phyloP scores from a whole-genome alignment of 2,888 invertebrate species.

The Asteroscopus sphinx region DNA sequence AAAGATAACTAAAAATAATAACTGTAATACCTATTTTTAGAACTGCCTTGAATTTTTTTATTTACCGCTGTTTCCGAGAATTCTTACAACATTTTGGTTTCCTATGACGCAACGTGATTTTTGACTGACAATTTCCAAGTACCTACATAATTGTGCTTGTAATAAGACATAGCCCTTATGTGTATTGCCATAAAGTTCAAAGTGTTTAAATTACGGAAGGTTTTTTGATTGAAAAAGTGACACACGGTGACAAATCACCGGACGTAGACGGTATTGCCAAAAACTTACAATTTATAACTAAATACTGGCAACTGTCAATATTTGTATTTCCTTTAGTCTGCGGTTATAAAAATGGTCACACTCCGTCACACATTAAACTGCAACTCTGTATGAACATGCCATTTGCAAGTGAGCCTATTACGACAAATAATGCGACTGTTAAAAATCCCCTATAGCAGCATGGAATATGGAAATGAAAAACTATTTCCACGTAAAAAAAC shows the following conservation, averaged over 20 bases:
- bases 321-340: not conserved
- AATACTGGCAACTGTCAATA: not conserved
- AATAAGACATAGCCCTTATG: conserved; percentile 21
- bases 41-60: conserved; percentile 33
- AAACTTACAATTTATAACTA: conserved; percentile 1
- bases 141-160: not conserved
- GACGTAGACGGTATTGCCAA: conserved; percentile 41
- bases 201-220: not conserved
- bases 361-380: not conserved
- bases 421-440: no score
- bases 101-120: conserved; percentile 40
- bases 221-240: conserved; percentile 10
- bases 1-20: conserved; percentile 43
- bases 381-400: not conserved
- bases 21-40: conserved; percentile 32
- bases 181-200: conserved; percentile 5
- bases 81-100: conserved; percentile 29
- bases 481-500: no score
- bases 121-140: conserved; percentile 9
- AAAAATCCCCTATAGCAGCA: no score
- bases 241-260: conserved; percentile 47
- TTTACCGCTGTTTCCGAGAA: conserved; percentile 31
- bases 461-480: no score
- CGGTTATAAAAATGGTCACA: not conserved
- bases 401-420: not conserved